Base-by-base conservation (phyloP, 2,797 vertebrate genomes). In the Pyrocephalus nanus region DNA sequence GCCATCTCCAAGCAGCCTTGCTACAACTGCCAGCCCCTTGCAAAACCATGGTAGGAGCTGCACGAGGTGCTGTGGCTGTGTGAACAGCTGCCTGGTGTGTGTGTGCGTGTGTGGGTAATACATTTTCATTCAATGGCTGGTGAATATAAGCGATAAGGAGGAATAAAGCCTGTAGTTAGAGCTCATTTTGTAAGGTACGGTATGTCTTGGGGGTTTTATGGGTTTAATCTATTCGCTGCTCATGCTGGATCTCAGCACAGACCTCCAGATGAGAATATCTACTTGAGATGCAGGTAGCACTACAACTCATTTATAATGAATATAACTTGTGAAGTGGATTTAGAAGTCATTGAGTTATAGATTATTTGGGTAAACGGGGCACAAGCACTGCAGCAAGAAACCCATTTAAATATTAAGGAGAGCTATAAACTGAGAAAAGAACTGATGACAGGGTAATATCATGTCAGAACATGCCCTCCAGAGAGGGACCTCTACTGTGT, bases 271-370 rank as follows among this genome's bases (percentile, higher is more conserved):
- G 73, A 96, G 82, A 94, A 40, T 77, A 82, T 21, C 90, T 96
- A 84, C 88, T 96, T 92, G 94, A 38, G 74, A 96, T 94, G 90
- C 92, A 96, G 93, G 91, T 92, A 82, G 88, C 77, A 42, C 93
- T 90, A 86, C 77, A 86, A 87, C 60, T 96, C 94, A 91, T 95
- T 94, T 87, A 94, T 88, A 96, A 94, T 97, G 91, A 97, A 92
- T 91, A 89, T 89, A 93, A 86, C 89, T 92, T 86, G 83, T 91
- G 91, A 96, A 94, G 94, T 94, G 93, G 90, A 96, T 93, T 97
- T 96, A 96, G 91, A 96, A 96, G 91, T 94, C 94, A 95, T 93
- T 94, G 93, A 93, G 93, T 82, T 96, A 95, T 88, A 96, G 96
- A 96, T 96, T 95, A 95, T 95, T 95, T 96, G 88, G 93, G 91